A percentile compares a stretch with the other conserved stretches of the same genome.
Evolutionary conservation across 1,140 invertebrate species (phyloP).

Genomic region (Pseudomyrmex gracilis): DNA sequence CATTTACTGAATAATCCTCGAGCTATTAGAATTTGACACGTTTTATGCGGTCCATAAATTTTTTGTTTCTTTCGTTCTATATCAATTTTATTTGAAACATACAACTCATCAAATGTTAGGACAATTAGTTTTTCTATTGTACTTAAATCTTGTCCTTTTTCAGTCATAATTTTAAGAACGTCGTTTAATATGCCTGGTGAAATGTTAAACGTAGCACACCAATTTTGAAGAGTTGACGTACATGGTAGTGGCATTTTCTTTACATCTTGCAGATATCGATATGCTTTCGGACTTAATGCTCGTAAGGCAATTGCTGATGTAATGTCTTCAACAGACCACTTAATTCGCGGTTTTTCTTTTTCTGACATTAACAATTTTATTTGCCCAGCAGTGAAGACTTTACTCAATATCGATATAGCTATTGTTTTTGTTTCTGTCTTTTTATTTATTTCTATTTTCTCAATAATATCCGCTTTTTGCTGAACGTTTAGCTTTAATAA

Average conservation of each 20-base stretch:
- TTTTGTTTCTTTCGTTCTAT: conserved; percentile 2
- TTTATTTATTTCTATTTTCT: not conserved
- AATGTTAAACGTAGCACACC: not conserved
- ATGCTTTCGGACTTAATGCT: not conserved
- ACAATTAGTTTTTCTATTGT: not conserved
- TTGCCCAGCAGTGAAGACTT: not conserved
- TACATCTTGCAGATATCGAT: not conserved
- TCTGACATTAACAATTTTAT: not conserved
- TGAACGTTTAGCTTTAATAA: not conserved
- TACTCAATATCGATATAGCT: not conserved
- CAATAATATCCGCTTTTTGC: not conserved
- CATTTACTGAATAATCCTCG: not conserved
- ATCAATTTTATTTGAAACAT: not conserved
- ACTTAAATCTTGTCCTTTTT: not conserved
- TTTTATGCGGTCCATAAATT: not conserved
- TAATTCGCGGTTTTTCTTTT: too few species aligned
- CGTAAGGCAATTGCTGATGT: not conserved
- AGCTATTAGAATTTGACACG: not conserved
- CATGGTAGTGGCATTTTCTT: not conserved
- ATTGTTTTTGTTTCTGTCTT: not conserved
- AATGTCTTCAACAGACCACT: not conserved
- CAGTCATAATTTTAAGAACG: not conserved
- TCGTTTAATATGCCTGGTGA: not conserved
- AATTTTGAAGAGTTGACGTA: not conserved
- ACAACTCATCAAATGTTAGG: not conserved